A percentile compares a stretch with the other conserved stretches of the same genome.
Conservation (phyloP, 2,113 vertebrate species). For the Petromus typicus region DNA sequence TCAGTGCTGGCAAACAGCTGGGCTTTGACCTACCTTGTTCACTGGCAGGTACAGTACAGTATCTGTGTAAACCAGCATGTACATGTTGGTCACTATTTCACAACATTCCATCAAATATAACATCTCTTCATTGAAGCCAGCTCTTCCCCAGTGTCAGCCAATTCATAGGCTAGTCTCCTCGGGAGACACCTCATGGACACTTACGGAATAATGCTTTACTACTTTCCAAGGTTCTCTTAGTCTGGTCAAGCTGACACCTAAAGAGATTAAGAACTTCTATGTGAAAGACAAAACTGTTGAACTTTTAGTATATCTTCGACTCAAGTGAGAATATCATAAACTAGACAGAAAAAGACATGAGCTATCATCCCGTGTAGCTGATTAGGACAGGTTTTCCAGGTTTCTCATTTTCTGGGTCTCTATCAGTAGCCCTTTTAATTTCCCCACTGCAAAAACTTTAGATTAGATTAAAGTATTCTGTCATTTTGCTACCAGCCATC, state of each 20-base stretch:
- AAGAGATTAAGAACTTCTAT: neutral
- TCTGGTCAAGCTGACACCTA: neutral
- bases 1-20: neutral
- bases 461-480: neutral
- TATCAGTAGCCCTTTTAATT: neutral
- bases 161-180: neutral
- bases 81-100: neutral
- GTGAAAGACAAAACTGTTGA: neutral
- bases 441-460: slow-evolving; percentile 6
- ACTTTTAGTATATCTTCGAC: neutral
- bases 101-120: neutral
- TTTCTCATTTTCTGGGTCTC: slow-evolving; percentile 28
- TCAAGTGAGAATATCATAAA: slow-evolving; percentile 49
- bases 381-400: neutral
- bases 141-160: neutral
- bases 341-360: neutral
- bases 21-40: neutral
- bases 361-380: neutral
- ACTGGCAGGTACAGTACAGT: neutral
- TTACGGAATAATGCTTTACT: neutral
- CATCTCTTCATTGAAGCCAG: neutral
- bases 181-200: neutral
- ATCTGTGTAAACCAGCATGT: neutral
- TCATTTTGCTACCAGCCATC: neutral
- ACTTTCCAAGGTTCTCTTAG: neutral